Base-by-base conservation (phyloP, 1,140 invertebrate genomes). In the Diabrotica undecimpunctata region DNA sequence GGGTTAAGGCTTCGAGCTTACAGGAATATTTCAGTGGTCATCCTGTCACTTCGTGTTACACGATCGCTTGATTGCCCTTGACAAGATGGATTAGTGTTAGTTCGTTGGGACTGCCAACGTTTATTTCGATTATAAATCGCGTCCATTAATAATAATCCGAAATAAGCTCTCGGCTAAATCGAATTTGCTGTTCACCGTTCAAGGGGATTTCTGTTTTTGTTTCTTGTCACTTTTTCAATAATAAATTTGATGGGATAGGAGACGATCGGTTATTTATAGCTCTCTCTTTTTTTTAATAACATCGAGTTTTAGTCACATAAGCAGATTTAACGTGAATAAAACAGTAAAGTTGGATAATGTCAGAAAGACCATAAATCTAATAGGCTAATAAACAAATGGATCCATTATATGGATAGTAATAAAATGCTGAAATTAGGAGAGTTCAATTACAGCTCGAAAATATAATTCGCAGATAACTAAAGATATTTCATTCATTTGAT, bases 41-140 rank as follows among this genome's bases (percentile, higher is more conserved):
- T 14, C 41, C 67, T 68, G 66, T 68, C 66, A 64, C 66, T 64
- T 64, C 56, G 64, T 54, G 62, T 68, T 66, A 67, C 64, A 54
- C 59, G 53, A 60, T 67, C 58, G 53, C 60, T 62, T 63, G 66
- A 54, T 61, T 67, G 65, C 61, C 66, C 66, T 67, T 65, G 62
- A 66, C 63, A 64, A 70, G 68, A 67, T 64, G 65, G 63, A 70
- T 70, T 66, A 65, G 58, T 60, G 58, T 60, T 60, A 46, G 61
- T 61, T 46, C 62, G 68, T 51, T 61, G 13, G 52, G 52, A 61
- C 63, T 66, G 60, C 66, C 62, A 59, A 66, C 65, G 61, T 66
- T 66, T 66, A 57, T 57, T 57, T 38, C 37, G 25, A 57, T 57
- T 37, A 57, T 57, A 38, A 57, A 57, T 57, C 55, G 55, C 12